Base-by-base conservation (phyloP, 2,113 vertebrate genomes). In the Puma concolor region DNA sequence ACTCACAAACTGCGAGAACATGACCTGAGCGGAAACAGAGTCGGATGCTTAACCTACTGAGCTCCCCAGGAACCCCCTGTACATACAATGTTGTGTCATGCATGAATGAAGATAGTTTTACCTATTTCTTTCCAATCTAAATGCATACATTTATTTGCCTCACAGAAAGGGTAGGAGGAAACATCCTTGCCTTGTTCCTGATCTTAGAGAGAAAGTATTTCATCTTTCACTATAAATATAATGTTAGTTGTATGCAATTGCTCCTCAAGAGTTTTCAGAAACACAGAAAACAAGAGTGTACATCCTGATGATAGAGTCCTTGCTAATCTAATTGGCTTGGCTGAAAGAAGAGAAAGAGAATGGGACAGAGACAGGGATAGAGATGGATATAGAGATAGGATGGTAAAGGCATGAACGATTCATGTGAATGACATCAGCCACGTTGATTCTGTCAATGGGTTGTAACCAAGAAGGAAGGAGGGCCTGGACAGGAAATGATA, bases 211-310 rank as follows among this genome's bases (percentile, higher is more conserved):
- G 31, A 67, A 90, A 74, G 17, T 29, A 57, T 94, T 85, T 89
- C 82, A 48, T 92, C 69, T 93, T 88, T 92, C 6, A n/a, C 8
- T n/a, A 38, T 86, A 44, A 13, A 4, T 63, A 27, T 92, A 86
- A 69, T 69, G 27, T 79, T 86, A 67, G 36, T 29, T 94, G 16
- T 72, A 95, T 79, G n/a, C 89, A 92, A 81, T 72, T 23, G 14
- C 27, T 76, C 31, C 84, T 93, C 14, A 86, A 74, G 83, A 88
- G 67, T 91, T 95, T 88, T 77, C 36, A 81, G 41, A 84, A 74
- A 93, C 41, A 74, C 17, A 85, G 33, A 14, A 79, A 96, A 92
- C 31, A 52, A 82, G 29, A 94, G 41, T 48, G 3, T 44, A 83
- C 3, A 57, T 81, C 63, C 64, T 64, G n/a, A 66, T 69, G 27